phyloP scores from a whole-genome alignment of 2,797 vertebrate genomes.

The Nasua narica region DNA sequence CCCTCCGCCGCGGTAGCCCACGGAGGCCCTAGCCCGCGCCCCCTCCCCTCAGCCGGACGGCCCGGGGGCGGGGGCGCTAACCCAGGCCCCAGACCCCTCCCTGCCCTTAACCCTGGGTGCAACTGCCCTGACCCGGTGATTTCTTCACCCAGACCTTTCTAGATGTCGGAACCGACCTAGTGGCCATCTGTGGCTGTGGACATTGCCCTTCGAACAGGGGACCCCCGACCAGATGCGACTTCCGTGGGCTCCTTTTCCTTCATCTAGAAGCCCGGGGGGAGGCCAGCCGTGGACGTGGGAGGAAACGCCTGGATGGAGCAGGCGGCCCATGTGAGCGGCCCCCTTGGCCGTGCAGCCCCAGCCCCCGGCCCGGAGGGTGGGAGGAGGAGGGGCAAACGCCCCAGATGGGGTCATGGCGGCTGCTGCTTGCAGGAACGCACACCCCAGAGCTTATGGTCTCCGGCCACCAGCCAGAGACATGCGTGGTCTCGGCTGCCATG shows the following conservation, averaged over 20 bases:
- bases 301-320: too few relatives aligned
- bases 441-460: not conserved
- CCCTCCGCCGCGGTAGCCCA: not conserved
- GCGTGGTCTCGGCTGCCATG: too few relatives aligned
- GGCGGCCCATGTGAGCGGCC: fast-evolving
- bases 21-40: not conserved
- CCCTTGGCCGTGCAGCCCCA: too few relatives aligned
- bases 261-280: not conserved
- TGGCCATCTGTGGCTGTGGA: not conserved
- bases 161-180: not conserved
- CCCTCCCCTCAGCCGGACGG: not conserved
- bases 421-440: fast-evolving
- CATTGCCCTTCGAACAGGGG: fast-evolving
- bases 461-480: not conserved
- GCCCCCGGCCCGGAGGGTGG: not conserved
- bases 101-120: fast-evolving
- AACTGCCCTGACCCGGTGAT: too few relatives aligned
- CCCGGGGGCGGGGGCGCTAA: not conserved
- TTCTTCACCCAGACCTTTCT: not conserved
- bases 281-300: not conserved
- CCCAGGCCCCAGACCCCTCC: not conserved
- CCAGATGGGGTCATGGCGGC: not conserved
- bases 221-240: not conserved
- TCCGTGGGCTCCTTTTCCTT: not conserved
- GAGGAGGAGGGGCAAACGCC: not conserved